Conservation (phyloP, 2,797 vertebrate genomes). For the Brotula barbata region DNA sequence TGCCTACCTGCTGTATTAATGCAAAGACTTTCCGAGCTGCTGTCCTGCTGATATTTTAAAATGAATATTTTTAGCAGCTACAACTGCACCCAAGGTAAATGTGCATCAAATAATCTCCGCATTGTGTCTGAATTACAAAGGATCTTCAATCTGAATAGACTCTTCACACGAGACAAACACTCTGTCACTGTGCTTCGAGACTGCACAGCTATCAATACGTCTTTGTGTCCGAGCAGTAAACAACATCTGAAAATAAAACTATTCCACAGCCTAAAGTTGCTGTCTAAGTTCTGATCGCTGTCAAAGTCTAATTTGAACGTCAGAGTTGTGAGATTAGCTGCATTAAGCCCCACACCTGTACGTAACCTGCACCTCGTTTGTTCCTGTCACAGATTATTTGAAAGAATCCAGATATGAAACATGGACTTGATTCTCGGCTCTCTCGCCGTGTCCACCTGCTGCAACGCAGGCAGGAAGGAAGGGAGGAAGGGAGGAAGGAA, state of each 20-base stretch:
- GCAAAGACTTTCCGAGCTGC: too few relatives aligned
- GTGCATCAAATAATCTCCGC: neutral
- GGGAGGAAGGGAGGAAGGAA: conserved; percentile 71
- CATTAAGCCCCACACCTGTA: conserved; percentile 45
- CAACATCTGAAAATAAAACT: conserved; percentile 20
- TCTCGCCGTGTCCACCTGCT: conserved; percentile 48
- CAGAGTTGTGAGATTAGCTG: conserved; percentile 18
- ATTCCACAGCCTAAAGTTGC: conserved; percentile 13
- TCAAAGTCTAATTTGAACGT: conserved; percentile 16
- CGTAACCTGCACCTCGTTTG: conserved; percentile 52
- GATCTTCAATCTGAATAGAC: conserved; percentile 9
- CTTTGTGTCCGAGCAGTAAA: conserved; percentile 12
- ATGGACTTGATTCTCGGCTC: conserved; percentile 48
- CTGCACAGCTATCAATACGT: conserved; percentile 25
- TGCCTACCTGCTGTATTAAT: too few relatives aligned
- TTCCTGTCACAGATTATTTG: conserved; percentile 24
- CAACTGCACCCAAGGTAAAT: conserved; percentile 5
- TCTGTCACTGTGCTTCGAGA: conserved; percentile 21
- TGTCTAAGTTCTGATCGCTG: conserved; percentile 16
- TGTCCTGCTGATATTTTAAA: neutral
- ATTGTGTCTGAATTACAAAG: conserved; percentile 13
- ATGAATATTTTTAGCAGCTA: neutral
- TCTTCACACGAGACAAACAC: conserved; percentile 10
- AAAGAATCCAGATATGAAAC: conserved; percentile 50
- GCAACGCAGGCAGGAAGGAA: conserved; percentile 65